These are phyloP conservation scores for Zeuzera pyrina DNA, from an alignment of 2,888 invertebrate genomes.

Conservation along the genomic window DNA sequence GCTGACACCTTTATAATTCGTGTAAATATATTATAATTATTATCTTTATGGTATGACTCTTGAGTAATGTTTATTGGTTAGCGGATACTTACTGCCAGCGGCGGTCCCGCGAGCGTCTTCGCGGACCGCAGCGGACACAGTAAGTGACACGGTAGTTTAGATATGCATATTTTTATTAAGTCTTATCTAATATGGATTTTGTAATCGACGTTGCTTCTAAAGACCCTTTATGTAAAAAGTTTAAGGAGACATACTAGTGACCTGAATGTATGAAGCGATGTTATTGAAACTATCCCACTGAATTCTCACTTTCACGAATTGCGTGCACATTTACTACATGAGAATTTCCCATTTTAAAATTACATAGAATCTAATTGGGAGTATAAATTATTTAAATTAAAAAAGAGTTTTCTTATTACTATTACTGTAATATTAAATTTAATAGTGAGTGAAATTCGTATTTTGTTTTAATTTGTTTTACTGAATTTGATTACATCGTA, in stretches of 20 bases:
- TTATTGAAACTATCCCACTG: slow-evolving; percentile 61
- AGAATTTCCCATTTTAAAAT: slow-evolving; percentile 51
- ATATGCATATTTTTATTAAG: slow-evolving; percentile 72
- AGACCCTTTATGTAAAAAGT: slow-evolving; percentile 70
- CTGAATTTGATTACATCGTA: slow-evolving; percentile 70
- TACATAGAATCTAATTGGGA: slow-evolving; percentile 58
- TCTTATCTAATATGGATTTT: slow-evolving; percentile 69
- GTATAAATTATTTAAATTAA: slow-evolving; percentile 68
- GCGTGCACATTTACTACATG: slow-evolving; percentile 62
- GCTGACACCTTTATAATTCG: slow-evolving; percentile 67
- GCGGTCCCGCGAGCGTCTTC: not conserved
- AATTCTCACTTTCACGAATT: slow-evolving; percentile 67
- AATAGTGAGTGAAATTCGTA: slow-evolving; percentile 73
- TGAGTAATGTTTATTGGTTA: slow-evolving; percentile 33
- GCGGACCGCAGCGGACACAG: slow-evolving; percentile 23
- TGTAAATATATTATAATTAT: slow-evolving; percentile 71
- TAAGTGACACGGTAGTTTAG: slow-evolving; percentile 58
- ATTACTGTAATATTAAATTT: slow-evolving; percentile 70
- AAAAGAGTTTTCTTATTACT: slow-evolving; percentile 63
- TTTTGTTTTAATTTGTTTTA: slow-evolving; percentile 72
- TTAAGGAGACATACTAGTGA: slow-evolving; percentile 72
- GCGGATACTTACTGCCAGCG: slow-evolving; percentile 15
- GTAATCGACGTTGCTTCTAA: slow-evolving; percentile 72
- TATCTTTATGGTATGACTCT: slow-evolving; percentile 64
- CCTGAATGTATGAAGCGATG: slow-evolving; percentile 69